A percentile compares a stretch with the other conserved stretches of the same genome.
phyloP scores from a whole-genome alignment of 2,888 invertebrate species.

The Poecilobothrus nobilitatus region DNA sequence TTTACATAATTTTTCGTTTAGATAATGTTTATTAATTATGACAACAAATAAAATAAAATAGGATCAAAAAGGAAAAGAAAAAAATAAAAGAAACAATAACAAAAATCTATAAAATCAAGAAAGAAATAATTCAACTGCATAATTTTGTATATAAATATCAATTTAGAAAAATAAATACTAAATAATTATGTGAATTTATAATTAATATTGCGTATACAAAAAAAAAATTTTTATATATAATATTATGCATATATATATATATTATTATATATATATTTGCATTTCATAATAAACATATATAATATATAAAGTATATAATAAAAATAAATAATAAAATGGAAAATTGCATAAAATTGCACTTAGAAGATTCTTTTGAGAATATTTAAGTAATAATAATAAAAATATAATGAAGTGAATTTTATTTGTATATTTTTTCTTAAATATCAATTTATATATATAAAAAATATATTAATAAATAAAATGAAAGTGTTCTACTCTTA shows the following conservation, averaged over 20 bases:
- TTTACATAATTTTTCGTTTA: too few species aligned
- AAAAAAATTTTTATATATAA: not conserved
- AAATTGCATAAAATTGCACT: not conserved
- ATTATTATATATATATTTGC: too few species aligned
- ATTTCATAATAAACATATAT: not conserved
- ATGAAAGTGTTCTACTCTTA: too few species aligned
- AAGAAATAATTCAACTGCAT: not conserved
- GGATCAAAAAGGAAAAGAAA: too few species aligned
- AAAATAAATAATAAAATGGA: not conserved
- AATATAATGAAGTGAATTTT: too few species aligned
- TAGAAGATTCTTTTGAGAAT: not conserved
- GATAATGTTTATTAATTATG: too few species aligned
- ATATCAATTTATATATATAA: too few species aligned
- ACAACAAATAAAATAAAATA: too few species aligned
- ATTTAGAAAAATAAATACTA: slow-evolving; percentile 3
- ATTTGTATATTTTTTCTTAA: too few species aligned
- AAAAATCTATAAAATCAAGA: not conserved
- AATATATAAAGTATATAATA: not conserved
- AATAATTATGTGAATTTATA: slow-evolving; percentile 1
- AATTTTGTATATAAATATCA: not conserved
- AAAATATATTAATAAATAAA: too few species aligned
- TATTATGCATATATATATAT: not conserved
- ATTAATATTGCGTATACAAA: not conserved
- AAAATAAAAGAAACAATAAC: not conserved
- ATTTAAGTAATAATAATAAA: not conserved